Evolutionary conservation across 1,140 invertebrate species (phyloP).

Genomic region (Cherax destructor): DNA sequence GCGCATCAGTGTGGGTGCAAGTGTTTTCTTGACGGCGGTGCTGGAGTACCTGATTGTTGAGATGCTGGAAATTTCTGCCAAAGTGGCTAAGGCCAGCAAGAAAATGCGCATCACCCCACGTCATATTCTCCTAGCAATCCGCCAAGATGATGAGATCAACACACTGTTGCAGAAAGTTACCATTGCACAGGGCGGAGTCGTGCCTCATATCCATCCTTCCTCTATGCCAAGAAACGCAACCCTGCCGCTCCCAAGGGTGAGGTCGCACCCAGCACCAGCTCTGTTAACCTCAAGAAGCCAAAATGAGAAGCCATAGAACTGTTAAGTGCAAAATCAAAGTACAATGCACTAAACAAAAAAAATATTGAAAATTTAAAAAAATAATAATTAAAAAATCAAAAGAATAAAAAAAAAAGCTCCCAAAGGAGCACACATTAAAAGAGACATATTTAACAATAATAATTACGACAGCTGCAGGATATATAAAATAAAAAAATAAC

Average conservation of each 20-base stretch:
- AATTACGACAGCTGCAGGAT: too few relatives aligned
- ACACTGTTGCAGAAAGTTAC: constrained; percentile 86
- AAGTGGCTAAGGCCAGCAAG: constrained; percentile 56
- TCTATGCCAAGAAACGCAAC: constrained; percentile 79
- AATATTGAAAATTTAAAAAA: too few relatives aligned
- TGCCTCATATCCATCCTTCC: constrained; percentile 86
- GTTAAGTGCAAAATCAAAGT: neutral
- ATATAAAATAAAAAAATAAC: too few relatives aligned
- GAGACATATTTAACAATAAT: neutral
- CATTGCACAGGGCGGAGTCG: constrained; percentile 88
- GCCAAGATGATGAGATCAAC: constrained; percentile 90
- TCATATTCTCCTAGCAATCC: constrained; percentile 87
- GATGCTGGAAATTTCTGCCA: constrained; percentile 77
- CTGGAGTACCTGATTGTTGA: constrained; percentile 82
- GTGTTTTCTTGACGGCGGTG: constrained; percentile 83
- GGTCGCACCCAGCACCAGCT: too few relatives aligned
- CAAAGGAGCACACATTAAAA: constrained; percentile 8
- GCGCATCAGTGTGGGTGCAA: constrained; percentile 82
- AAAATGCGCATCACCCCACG: constrained; percentile 83
- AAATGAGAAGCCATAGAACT: neutral
- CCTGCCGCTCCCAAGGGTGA: constrained; percentile 75
- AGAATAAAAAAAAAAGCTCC: constrained; percentile 38
- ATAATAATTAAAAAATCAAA: neutral
- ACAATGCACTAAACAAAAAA: neutral
- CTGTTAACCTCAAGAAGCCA: neutral